Evolutionary conservation across 2,113 vertebrate species (phyloP).

Genomic region (Lophotis ruficrista): DNA sequence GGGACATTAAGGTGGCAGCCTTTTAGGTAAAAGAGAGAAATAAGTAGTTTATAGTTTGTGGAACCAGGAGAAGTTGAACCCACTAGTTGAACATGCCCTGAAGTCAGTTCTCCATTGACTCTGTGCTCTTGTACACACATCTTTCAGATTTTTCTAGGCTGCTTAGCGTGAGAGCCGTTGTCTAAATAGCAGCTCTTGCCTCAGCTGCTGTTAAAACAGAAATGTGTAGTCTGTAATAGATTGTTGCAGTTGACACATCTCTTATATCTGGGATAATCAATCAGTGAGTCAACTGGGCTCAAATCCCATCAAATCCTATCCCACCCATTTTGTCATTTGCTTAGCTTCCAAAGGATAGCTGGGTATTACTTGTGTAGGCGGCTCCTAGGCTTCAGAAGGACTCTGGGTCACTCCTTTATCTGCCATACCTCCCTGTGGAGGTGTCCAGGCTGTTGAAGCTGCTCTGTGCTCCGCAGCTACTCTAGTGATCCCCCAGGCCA

Average conservation of each 20-base stretch:
- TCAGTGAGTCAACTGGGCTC: not conserved
- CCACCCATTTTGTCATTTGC: not conserved
- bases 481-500: not conserved
- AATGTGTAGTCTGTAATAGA: not conserved
- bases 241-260: not conserved
- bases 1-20: not conserved
- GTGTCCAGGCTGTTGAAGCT: not conserved
- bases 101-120: not conserved
- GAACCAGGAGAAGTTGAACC: not conserved
- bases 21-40: not conserved
- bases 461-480: not conserved
- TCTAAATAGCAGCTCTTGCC: not conserved
- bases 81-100: not conserved
- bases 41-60: not conserved
- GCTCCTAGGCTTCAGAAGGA: not conserved
- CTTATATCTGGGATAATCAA: not conserved
- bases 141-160: not conserved
- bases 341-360: not conserved
- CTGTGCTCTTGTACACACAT: not conserved
- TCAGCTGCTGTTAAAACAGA: not conserved
- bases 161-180: not conserved
- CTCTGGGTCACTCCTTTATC: not conserved
- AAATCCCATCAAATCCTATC: not conserved
- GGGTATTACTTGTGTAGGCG: not conserved
- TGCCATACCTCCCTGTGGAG: not conserved